Evolutionary conservation across 2,113 vertebrate species (phyloP).

Genomic region (Casuarius casuarius): DNA sequence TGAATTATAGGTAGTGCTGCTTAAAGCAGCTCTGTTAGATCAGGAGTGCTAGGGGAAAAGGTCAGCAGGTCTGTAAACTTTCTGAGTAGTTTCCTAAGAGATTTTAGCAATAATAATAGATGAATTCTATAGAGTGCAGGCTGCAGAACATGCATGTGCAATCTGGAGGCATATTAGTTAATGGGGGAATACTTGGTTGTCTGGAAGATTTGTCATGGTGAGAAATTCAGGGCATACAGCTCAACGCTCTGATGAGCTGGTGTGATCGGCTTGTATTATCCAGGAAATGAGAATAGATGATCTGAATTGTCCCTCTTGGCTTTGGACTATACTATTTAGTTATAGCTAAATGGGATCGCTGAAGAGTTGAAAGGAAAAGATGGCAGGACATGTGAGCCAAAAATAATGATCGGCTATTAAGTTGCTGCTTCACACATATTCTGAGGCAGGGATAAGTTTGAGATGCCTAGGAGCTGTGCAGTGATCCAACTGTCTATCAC

Average conservation of each 20-base stretch:
- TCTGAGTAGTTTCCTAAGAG: not conserved
- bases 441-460: not conserved
- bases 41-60: not conserved
- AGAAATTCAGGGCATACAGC: not conserved
- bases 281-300: not conserved
- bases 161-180: not conserved
- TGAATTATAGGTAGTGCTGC: fast-evolving
- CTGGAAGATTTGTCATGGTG: not conserved
- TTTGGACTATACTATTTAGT: not conserved
- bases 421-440: not conserved
- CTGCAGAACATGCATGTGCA: not conserved
- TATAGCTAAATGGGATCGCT: not conserved
- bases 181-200: not conserved
- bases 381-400: conserved; percentile 20
- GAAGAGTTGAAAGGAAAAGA: conserved; percentile 5
- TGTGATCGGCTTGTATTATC: not conserved
- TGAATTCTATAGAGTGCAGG: not conserved
- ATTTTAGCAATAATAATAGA: not conserved
- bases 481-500: not conserved
- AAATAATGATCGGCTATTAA: not conserved
- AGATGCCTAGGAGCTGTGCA: not conserved
- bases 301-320: not conserved
- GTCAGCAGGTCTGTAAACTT: not conserved
- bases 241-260: not conserved
- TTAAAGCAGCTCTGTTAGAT: not conserved